phyloP scores from a whole-genome alignment of 2,113 vertebrate genomes.

The Epinephelus moara region DNA sequence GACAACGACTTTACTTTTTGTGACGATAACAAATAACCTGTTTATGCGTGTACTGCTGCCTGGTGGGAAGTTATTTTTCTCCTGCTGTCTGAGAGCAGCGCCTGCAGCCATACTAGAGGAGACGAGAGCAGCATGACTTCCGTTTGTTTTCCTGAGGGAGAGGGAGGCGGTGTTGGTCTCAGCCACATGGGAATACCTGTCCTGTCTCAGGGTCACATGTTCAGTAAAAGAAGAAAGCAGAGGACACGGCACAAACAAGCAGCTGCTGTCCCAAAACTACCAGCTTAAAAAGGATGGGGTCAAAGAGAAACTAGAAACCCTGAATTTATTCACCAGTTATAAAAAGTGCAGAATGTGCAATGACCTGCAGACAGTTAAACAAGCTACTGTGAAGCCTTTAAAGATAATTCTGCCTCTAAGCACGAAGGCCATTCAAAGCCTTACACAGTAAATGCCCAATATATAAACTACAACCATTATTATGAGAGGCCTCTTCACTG shows the following conservation, averaged over 20 bases:
- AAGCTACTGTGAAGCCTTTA: background rate
- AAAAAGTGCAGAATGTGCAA: background rate
- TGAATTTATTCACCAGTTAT: background rate
- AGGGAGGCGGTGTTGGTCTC: conserved; percentile 18
- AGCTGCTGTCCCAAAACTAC: conserved; percentile 1
- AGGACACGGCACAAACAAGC: conserved; percentile 28
- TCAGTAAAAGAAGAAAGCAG: conserved; percentile 12
- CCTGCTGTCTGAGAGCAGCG: conserved; percentile 14
- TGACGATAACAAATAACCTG: conserved; percentile 40
- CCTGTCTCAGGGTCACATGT: conserved; percentile 43
- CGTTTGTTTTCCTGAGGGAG: conserved; percentile 22
- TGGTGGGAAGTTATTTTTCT: conserved; percentile 45
- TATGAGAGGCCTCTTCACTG: background rate
- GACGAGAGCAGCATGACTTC: conserved; percentile 23
- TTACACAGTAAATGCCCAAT: background rate
- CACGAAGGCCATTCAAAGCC: conserved; percentile 3
- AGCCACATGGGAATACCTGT: conserved; percentile 53
- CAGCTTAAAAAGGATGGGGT: conserved; percentile 1
- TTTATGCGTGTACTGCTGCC: conserved; percentile 14
- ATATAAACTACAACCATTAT: background rate
- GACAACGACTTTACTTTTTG: conserved; percentile 46
- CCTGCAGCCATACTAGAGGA: conserved; percentile 27
- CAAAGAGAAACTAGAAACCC: conserved; percentile 17
- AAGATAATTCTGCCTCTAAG: background rate
- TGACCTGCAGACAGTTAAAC: background rate